Evolutionary conservation across 1,140 invertebrate genomes (phyloP), one percentile per base, ranked within the genome.

Genomic region (Anastrepha obliqua): DNA sequence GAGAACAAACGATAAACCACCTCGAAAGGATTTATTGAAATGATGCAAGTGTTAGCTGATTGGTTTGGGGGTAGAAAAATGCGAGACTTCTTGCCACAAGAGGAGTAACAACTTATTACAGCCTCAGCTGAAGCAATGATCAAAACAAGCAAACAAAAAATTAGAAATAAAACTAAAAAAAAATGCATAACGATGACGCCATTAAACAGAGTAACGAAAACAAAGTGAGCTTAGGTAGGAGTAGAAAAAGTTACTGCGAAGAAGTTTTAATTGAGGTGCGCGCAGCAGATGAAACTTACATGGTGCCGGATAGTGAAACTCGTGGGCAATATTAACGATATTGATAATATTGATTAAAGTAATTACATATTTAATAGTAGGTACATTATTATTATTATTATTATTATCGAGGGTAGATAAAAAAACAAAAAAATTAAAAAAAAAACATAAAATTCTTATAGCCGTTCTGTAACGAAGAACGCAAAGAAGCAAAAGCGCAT

Each of bases 291-390:
- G 39, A 74, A 47, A 74, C 67, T 47, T 42, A 74, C 74, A 87
- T 87, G 87, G 87, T 87, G 87, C 87, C 74, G 87, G 44, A 87
- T 65, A 87, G 85, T 51, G 60, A 81, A 87, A 81, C 87, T 87
- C 87, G 78, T 85, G 47, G 87, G 78, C 87, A 87, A 87, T 87
- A 85, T 87, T 85, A 74, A 74, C 39, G 13, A 5, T 42, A 29
- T 29, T 13, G 20, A 42, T 87, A 85, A 85, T 87, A 65, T 87
- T 81, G 51, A 62, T 47, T 87, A 47, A 58, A 42, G 64, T 67
- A 67, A 74, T 47, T 47, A 65, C 64, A n/a, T 65, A 65, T 47
- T 51, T 86, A 70, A 87, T 55, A 87, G 62, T 20, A 81, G 44
- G 20, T 58, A 58, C 55, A 85, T 44, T 78, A 78, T 78, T 47